Base-by-base conservation (phyloP, 2,888 invertebrate species). In the Lamellibrachia satsuma region DNA sequence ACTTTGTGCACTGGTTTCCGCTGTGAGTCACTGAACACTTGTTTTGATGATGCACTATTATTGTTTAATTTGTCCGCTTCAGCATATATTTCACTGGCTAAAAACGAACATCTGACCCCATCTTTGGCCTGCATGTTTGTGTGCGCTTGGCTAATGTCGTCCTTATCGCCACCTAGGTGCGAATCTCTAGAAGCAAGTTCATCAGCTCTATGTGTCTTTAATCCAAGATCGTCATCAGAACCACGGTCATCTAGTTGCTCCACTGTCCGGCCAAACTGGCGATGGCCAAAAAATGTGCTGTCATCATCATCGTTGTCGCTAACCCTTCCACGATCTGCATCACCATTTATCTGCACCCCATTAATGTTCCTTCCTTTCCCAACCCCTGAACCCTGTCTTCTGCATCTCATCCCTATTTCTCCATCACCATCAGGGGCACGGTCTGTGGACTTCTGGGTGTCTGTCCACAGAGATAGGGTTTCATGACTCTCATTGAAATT, bases 401-500 rank as follows among this genome's bases (percentile, higher is more conserved):
- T 55, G n/a, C 27, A 9, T 90, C 90, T 11, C 4, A n/a, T 52
- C 90, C 55, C 92, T 3, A 27, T 22, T n/a, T 90, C 90, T 90
- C n/a, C 15, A 27, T 52, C 52, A 27, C 39, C 9, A 11, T 52
- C 55, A 22, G 90, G 90, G 55, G 52, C 52, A 22, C 22, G n/a
- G 7, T 75, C 75, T 75, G n/a, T 75, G 75, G 75, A 75, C n/a
- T 75, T 75, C 55, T 90, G 51, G n/a, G 57, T 52, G 52, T n/a
- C 27, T 11, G 22, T 52, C n/a, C 52, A 92, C 51, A 39, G n/a
- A 52, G 51, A 52, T 15, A 90, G 52, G 8, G 52, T 60, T 39
- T 92, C 93, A n/a, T 93, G 93, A 91, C 93, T 93, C 75, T 93
- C 93, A 51, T 93, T 90, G 39, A 93, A 92, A 90, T 93, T 93